Evolutionary conservation across 2,888 invertebrate species (phyloP).

Genomic region (Chloroclysta siterata): DNA sequence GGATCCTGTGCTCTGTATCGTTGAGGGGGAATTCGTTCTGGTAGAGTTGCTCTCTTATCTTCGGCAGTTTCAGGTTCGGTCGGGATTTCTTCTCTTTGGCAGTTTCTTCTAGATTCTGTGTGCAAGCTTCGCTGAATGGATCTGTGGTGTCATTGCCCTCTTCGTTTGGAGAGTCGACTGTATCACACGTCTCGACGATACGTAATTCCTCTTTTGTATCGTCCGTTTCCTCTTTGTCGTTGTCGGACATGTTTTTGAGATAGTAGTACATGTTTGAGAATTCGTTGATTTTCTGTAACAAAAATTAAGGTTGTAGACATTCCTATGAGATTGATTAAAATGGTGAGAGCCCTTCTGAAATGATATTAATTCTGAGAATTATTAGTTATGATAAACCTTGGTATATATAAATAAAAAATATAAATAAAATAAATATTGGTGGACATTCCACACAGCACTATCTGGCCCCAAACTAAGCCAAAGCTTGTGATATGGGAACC

Average conservation of each 20-base stretch:
- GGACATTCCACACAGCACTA: too few relatives aligned
- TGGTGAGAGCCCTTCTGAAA: background rate
- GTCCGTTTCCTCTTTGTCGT: constrained; percentile 81
- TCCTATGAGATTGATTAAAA: background rate
- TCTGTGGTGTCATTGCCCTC: constrained; percentile 56
- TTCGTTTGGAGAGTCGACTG: constrained; percentile 68
- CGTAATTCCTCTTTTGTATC: constrained; percentile 74
- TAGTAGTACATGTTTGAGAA: constrained; percentile 94
- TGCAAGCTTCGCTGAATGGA: constrained; percentile 80
- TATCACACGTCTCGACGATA: constrained; percentile 76
- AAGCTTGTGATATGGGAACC: too few relatives aligned
- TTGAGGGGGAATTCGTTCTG: constrained; percentile 76
- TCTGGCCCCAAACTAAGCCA: too few relatives aligned
- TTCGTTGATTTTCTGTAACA: constrained; percentile 92
- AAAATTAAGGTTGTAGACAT: constrained; percentile 10
- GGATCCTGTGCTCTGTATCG: constrained; percentile 69
- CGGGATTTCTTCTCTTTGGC: constrained; percentile 73
- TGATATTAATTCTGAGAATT: too few relatives aligned
- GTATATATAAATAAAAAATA: too few relatives aligned
- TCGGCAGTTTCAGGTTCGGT: constrained; percentile 74
- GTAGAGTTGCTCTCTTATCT: constrained; percentile 76
- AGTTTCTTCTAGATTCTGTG: constrained; percentile 73
- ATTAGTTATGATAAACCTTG: too few relatives aligned
- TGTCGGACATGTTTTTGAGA: constrained; percentile 90
- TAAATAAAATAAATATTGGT: too few relatives aligned